A percentile compares a stretch with the other conserved stretches of the same genome.
Evolutionary conservation across 2,113 vertebrate species (phyloP).

Genomic region (Mystacornis crossleyi): DNA sequence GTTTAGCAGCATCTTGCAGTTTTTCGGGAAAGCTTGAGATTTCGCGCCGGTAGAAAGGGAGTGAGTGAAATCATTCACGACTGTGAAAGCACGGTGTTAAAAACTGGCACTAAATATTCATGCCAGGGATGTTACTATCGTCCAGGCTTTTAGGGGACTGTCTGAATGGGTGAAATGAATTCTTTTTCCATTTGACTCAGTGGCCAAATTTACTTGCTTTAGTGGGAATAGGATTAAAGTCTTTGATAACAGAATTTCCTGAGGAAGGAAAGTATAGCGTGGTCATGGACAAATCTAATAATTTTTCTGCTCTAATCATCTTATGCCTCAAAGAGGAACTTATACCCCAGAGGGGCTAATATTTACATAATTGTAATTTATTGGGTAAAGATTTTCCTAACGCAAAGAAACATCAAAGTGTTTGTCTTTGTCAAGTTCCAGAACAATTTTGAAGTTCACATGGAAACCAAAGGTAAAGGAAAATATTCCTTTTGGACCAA

Average conservation of each 20-base stretch:
- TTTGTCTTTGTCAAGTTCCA: slow-evolving; percentile 45
- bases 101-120: neutral
- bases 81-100: neutral
- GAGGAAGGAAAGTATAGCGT: slow-evolving; percentile 25
- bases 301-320: slow-evolving; percentile 67
- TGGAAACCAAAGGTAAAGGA: neutral
- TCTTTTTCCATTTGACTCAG: neutral
- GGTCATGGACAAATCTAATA: slow-evolving; percentile 62
- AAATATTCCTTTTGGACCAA: slow-evolving; percentile 5
- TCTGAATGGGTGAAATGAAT: neutral
- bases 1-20: neutral
- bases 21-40: neutral
- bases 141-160: neutral
- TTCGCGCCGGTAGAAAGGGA: neutral
- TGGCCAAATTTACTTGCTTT: slow-evolving; percentile 36
- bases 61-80: neutral
- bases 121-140: neutral
- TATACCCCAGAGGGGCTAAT: slow-evolving; percentile 13
- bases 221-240: slow-evolving; percentile 33
- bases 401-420: slow-evolving; percentile 56
- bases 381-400: slow-evolving; percentile 52
- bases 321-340: slow-evolving; percentile 42
- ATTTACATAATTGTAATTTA: slow-evolving; percentile 74
- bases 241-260: slow-evolving; percentile 60
- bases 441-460: slow-evolving; percentile 17